Conservation (phyloP, 2,888 invertebrate species). For the Metopia argyrocephala region DNA sequence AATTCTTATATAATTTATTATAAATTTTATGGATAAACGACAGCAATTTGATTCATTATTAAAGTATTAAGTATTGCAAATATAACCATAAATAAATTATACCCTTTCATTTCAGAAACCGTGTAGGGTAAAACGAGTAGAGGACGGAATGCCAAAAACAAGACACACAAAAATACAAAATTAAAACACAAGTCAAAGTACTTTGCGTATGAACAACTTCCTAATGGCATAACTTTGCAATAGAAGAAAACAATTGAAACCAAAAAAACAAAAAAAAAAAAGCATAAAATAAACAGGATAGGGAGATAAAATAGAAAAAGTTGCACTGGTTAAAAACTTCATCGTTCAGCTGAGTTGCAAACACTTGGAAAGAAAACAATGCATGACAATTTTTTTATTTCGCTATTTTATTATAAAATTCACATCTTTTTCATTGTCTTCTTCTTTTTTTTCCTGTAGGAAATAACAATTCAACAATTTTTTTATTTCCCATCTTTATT, state of each 20-base stretch:
- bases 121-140: not conserved
- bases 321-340: constrained; percentile 51
- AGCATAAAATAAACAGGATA: not conserved
- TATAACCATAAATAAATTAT: no score
- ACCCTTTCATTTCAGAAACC: no score
- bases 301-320: constrained; percentile 36
- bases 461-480: constrained; percentile 51
- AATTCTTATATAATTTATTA: no score
- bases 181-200: constrained; percentile 66
- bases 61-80: no score
- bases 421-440: constrained; percentile 5
- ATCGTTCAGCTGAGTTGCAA: constrained; percentile 47
- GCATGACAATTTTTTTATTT: constrained; percentile 49
- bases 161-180: not conserved
- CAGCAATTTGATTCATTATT: no score
- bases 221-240: constrained; percentile 61
- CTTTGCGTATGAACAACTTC: constrained; percentile 66
- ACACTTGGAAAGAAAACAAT: constrained; percentile 57
- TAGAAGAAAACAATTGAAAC: not conserved
- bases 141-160: not conserved
- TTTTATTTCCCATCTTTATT: not conserved
- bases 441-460: constrained; percentile 27
- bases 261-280: constrained; percentile 15
- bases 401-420: not conserved
- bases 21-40: no score